Evolutionary conservation across 2,113 vertebrate genomes (phyloP).

Genomic region (Bambusicola thoracicus): DNA sequence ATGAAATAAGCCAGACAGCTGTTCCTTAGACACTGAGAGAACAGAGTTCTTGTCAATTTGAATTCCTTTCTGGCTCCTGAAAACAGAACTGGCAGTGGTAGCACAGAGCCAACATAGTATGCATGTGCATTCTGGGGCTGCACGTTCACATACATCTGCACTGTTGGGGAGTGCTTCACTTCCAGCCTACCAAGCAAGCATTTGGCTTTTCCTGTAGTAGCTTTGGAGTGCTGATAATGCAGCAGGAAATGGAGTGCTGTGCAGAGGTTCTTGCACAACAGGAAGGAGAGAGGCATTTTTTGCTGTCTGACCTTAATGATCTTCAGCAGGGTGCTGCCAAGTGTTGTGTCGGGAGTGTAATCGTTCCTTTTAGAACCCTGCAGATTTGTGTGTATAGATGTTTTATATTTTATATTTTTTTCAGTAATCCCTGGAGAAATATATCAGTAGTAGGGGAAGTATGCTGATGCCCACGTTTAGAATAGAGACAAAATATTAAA

Average conservation of each 20-base stretch:
- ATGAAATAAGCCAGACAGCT: neutral
- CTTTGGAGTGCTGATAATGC: slow-evolving; percentile 3
- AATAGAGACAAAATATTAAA: neutral
- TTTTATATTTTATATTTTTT: neutral
- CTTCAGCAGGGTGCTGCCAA: neutral
- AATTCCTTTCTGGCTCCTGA: neutral
- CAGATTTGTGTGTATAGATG: neutral
- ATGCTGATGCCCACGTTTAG: neutral
- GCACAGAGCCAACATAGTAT: slow-evolving; percentile 36
- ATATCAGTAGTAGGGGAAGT: neutral
- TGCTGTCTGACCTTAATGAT: neutral
- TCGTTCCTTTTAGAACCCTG: neutral
- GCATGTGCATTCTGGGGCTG: slow-evolving; percentile 3
- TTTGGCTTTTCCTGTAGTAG: neutral
- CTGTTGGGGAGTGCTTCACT: neutral
- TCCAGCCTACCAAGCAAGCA: neutral
- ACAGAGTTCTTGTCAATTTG: slow-evolving; percentile 14
- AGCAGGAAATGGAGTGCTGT: neutral
- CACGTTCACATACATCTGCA: slow-evolving; percentile 43
- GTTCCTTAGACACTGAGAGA: neutral
- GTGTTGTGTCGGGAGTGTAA: neutral
- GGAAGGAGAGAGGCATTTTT: neutral
- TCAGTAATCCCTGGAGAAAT: neutral
- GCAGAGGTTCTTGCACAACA: slow-evolving; percentile 16
- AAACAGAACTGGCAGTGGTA: slow-evolving; percentile 25